phyloP scores from a whole-genome alignment of 2,797 vertebrate species.

The Hyperoplus immaculatus region DNA sequence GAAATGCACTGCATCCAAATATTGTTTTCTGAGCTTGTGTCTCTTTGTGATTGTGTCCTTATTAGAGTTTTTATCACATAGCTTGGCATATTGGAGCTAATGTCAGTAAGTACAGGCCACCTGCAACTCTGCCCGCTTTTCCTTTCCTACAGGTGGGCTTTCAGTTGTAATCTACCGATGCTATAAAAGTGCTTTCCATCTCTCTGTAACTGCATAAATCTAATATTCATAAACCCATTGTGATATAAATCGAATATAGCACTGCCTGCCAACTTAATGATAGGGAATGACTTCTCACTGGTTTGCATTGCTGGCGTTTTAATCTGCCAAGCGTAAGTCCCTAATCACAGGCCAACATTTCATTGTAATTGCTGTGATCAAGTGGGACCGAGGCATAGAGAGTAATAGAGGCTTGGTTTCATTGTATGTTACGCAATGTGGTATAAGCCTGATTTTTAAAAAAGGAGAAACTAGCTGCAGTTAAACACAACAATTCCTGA shows the following conservation, averaged over 20 bases:
- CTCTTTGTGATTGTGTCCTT: conserved; percentile 15
- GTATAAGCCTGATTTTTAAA: conserved; percentile 29
- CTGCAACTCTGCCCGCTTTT: conserved; percentile 3
- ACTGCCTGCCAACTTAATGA: conserved; percentile 60
- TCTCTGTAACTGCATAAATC: conserved; percentile 68
- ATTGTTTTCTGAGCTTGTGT: conserved; percentile 1
- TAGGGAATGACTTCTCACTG: conserved; percentile 58
- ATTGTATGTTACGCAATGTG: conserved; percentile 41
- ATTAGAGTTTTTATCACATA: conserved; percentile 28
- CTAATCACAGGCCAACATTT: conserved; percentile 73
- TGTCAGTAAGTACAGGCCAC: not conserved
- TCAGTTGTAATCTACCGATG: conserved; percentile 50
- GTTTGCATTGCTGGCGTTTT: conserved; percentile 64
- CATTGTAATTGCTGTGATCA: conserved; percentile 67
- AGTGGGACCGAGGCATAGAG: conserved; percentile 33
- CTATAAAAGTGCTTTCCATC: conserved; percentile 64
- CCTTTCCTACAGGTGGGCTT: conserved; percentile 47
- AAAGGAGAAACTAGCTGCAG: conserved; percentile 24
- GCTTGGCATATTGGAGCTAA: conserved; percentile 37
- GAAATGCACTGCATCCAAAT: not conserved
- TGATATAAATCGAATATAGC: conserved; percentile 71
- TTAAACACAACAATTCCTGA: conserved; percentile 42
- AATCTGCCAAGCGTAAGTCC: conserved; percentile 61
- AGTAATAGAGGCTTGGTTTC: conserved; percentile 43
- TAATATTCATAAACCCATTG: conserved; percentile 73